Conservation (phyloP, 2,797 vertebrate genomes). For the Clarias pachynema region DNA sequence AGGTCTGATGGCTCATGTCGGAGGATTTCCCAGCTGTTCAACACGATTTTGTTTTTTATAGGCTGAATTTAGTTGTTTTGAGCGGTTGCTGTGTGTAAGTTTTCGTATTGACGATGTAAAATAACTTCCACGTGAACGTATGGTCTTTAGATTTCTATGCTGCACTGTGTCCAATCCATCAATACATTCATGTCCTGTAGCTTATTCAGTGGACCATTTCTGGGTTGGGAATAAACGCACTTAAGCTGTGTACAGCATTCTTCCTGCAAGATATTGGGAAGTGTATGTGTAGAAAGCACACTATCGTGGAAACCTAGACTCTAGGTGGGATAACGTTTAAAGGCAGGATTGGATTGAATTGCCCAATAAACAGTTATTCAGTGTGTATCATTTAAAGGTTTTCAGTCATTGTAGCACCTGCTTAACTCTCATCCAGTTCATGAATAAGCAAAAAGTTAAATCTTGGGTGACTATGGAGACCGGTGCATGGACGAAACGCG, state of each 20-base stretch:
- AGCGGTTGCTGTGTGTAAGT: constrained; percentile 47
- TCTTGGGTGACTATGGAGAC: background rate
- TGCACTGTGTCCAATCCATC: constrained; percentile 48
- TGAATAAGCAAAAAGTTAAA: background rate
- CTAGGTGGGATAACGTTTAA: background rate
- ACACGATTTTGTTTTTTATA: background rate
- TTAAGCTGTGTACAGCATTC: constrained; percentile 42
- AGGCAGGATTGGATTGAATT: background rate
- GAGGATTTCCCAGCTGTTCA: constrained; percentile 20
- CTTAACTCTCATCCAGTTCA: background rate
- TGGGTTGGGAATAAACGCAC: constrained; percentile 37
- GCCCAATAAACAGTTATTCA: background rate
- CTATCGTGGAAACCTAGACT: background rate
- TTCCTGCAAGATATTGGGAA: constrained; percentile 49
- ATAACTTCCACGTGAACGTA: constrained; percentile 45
- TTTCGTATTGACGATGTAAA: constrained; percentile 58
- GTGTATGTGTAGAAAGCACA: background rate
- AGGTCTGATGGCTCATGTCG: constrained; percentile 29
- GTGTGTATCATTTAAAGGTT: background rate
- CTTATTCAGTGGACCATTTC: constrained; percentile 49
- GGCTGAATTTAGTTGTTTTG: constrained; percentile 45
- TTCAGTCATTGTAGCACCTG: background rate
- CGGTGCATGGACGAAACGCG: constrained; percentile 23
- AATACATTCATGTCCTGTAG: constrained; percentile 38
- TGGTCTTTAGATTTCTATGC: constrained; percentile 54